These are phyloP conservation scores for Tipula confusa DNA, from an alignment of 2,888 invertebrate genomes.

Conservation along the genomic window DNA sequence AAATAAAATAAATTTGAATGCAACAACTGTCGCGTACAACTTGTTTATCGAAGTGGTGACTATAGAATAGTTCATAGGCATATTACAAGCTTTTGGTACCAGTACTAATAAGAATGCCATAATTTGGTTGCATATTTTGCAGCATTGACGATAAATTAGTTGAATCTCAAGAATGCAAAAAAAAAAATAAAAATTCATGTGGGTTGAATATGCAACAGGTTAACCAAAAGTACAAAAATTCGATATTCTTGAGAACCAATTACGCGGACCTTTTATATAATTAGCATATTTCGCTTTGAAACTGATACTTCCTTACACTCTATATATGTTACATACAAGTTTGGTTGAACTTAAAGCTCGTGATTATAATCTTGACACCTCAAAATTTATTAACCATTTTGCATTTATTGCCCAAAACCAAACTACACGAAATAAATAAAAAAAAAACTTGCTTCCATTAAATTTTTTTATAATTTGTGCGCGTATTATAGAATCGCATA, in stretches of 20 bases:
- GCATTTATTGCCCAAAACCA: neutral
- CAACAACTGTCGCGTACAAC: no score
- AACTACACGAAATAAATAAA: neutral
- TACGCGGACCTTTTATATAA: neutral
- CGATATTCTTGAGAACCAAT: neutral
- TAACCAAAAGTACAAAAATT: neutral
- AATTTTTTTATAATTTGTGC: neutral
- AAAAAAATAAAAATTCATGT: neutral
- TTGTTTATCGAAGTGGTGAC: no score
- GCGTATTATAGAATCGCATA: neutral
- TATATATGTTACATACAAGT: neutral
- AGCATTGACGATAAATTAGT: no score
- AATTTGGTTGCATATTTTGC: no score
- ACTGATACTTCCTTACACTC: neutral
- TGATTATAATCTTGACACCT: neutral
- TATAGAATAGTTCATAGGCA: no score
- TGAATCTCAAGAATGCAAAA: neutral
- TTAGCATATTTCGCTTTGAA: neutral
- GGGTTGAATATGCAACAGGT: neutral
- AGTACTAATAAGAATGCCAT: no score
- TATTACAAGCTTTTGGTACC: no score
- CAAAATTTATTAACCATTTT: neutral
- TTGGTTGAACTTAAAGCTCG: neutral
- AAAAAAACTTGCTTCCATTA: neutral
- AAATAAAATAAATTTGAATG: no score